phyloP scores from a whole-genome alignment of 2,113 vertebrate genomes.

The Oncorhynchus nerka region DNA sequence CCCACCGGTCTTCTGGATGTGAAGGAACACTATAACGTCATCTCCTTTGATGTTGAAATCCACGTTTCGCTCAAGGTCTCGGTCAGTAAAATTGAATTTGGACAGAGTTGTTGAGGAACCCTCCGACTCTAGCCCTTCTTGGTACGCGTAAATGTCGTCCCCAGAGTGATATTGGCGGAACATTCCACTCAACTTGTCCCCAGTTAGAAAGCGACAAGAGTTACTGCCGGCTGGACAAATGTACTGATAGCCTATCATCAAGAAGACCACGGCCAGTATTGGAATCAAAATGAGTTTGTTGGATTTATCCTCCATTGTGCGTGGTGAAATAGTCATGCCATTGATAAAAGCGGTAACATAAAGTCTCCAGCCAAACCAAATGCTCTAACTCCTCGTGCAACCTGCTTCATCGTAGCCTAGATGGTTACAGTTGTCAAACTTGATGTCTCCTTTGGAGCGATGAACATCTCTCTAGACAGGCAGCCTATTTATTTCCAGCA shows the following conservation, averaged over 20 bases:
- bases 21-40: slow-evolving; percentile 92
- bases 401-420: neutral
- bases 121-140: slow-evolving; percentile 66
- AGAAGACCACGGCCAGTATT: slow-evolving; percentile 82
- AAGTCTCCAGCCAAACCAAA: neutral
- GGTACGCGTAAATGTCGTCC: slow-evolving; percentile 51
- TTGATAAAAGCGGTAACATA: neutral
- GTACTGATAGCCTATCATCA: slow-evolving; percentile 89
- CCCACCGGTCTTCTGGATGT: slow-evolving; percentile 95
- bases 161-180: slow-evolving; percentile 43
- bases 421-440: neutral
- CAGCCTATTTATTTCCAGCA: neutral
- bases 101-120: slow-evolving; percentile 65
- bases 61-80: slow-evolving; percentile 81
- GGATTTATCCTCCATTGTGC: slow-evolving; percentile 88
- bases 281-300: slow-evolving; percentile 86
- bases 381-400: neutral
- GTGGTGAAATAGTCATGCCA: slow-evolving; percentile 45
- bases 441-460: neutral
- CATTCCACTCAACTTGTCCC: slow-evolving; percentile 44
- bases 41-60: slow-evolving; percentile 87
- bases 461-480: neutral
- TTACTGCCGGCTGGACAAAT: slow-evolving; percentile 77
- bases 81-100: slow-evolving; percentile 81
- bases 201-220: slow-evolving; percentile 65